These are phyloP conservation scores for Lepidonotus clava DNA, from an alignment of 2,888 invertebrate genomes.

Conservation along the genomic window DNA sequence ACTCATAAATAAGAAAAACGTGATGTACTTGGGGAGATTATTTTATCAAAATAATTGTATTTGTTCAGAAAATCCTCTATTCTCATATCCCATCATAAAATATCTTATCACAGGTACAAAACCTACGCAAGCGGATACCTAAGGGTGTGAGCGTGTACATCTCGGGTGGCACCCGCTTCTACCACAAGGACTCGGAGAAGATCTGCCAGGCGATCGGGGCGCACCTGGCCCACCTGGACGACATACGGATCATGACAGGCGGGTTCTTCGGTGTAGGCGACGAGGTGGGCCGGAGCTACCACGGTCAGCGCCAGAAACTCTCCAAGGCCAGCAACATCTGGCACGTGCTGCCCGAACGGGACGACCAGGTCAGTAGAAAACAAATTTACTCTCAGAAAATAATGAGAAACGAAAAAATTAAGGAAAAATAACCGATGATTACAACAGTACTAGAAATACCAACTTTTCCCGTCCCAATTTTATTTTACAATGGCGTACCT, in stretches of 20 bases:
- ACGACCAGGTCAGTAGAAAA: constrained; percentile 65
- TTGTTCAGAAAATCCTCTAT: too few relatives aligned
- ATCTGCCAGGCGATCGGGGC: constrained; percentile 71
- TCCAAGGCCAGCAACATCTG: constrained; percentile 67
- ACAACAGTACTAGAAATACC: too few relatives aligned
- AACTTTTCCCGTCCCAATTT: too few relatives aligned
- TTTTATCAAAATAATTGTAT: too few relatives aligned
- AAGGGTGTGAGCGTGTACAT: constrained; percentile 69
- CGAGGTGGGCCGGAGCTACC: constrained; percentile 66
- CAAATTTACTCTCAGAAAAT: too few relatives aligned
- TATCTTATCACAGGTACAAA: constrained; percentile 63
- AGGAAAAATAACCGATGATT: too few relatives aligned
- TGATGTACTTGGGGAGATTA: too few relatives aligned
- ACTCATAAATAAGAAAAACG: too few relatives aligned
- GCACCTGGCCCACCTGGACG: constrained; percentile 67
- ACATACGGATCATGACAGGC: constrained; percentile 71
- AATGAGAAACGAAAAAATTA: too few relatives aligned
- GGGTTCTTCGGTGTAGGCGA: constrained; percentile 73
- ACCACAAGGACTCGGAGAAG: constrained; percentile 65
- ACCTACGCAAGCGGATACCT: constrained; percentile 62
- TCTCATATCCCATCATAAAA: too few relatives aligned
- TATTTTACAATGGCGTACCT: too few relatives aligned
- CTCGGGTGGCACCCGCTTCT: constrained; percentile 68
- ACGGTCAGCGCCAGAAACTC: constrained; percentile 57
- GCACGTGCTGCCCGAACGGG: constrained; percentile 72